Conservation (phyloP, 2,888 invertebrate species). For the Thereva unica region DNA sequence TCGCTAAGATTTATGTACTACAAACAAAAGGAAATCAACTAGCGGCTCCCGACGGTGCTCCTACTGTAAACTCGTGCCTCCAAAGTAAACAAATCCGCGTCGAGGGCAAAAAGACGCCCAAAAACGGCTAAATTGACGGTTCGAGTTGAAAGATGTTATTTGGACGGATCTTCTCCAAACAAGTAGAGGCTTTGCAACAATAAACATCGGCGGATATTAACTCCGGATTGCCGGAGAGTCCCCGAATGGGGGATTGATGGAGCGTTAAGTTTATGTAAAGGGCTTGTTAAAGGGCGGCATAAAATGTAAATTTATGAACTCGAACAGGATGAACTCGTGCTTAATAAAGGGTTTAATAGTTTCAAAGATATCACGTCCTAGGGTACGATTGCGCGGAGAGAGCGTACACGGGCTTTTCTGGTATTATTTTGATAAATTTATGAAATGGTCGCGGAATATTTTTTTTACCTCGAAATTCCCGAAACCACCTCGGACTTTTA, state of each 20-base stretch:
- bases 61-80: slow-evolving; percentile 16
- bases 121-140: slow-evolving; percentile 25
- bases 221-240: slow-evolving; percentile 2
- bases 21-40: no score
- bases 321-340: no score
- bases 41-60: slow-evolving; percentile 4
- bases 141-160: slow-evolving; percentile 34
- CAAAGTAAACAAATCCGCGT: slow-evolving; percentile 15
- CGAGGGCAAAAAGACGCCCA: slow-evolving; percentile 14
- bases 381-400: no score
- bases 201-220: slow-evolving; percentile 25
- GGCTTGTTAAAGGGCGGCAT: slow-evolving; percentile 14
- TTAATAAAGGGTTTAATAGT: no score
- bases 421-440: no score
- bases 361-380: no score
- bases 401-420: no score
- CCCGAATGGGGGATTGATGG: background rate
- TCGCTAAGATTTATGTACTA: no score
- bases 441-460: no score
- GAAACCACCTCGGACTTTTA: no score
- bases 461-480: no score
- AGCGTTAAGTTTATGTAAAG: slow-evolving; percentile 19
- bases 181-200: slow-evolving; percentile 22
- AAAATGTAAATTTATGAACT: slow-evolving; percentile 27
- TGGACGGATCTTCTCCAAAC: slow-evolving; percentile 32